Percentiles rank a stretch among this genome's conserved stretches.
phyloP scores from a whole-genome alignment of 2,113 vertebrate genomes.

The Lagenorhynchus albirostris region DNA sequence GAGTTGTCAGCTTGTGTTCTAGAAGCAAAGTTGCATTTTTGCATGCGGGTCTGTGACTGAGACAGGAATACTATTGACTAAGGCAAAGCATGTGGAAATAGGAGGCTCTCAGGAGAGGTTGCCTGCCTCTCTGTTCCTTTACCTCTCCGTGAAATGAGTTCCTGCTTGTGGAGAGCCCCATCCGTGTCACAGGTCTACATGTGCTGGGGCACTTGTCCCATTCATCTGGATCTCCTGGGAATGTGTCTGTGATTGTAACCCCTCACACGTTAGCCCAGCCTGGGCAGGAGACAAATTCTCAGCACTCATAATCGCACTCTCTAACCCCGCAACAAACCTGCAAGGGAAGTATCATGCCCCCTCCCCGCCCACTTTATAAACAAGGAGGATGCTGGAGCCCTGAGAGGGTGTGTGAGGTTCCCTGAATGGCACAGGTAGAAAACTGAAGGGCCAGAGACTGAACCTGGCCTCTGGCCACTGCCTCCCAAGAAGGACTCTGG shows the following conservation, averaged over 20 bases:
- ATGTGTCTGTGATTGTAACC: rapidly evolving
- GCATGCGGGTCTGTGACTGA: neutral
- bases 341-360: neutral
- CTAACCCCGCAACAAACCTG: too few relatives aligned
- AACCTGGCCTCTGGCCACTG: neutral
- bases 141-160: neutral
- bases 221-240: neutral
- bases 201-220: too few relatives aligned
- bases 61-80: neutral
- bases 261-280: neutral
- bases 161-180: rapidly evolving
- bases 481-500: neutral
- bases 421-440: neutral
- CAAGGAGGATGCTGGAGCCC: neutral
- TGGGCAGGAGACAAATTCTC: neutral
- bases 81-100: neutral
- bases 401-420: rapidly evolving
- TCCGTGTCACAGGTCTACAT: rapidly evolving
- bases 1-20: neutral
- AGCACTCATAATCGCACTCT: rapidly evolving
- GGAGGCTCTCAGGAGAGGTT: neutral
- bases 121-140: neutral
- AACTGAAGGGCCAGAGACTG: neutral
- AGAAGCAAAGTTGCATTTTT: neutral
- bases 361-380: neutral